Evolutionary conservation across 2,888 invertebrate species (phyloP), one percentile per base, ranked within the genome.

Genomic region (Diabrotica balteata): DNA sequence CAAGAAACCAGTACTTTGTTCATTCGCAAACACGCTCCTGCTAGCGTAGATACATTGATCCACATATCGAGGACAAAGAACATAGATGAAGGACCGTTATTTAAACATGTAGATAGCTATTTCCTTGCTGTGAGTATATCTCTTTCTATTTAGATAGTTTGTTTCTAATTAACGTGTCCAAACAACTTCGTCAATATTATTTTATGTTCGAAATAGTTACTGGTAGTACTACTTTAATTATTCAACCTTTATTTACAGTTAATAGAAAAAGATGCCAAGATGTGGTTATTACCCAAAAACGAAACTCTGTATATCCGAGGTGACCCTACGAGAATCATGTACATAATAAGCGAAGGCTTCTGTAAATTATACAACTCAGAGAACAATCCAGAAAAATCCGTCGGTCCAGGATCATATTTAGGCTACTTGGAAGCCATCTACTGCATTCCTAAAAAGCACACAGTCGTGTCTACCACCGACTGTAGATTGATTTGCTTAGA

Each of bases 341-440:
- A 61, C 42, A 46, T 70, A 11, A 17, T 72, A 45, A 58, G 67
- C 10, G 44, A 54, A 22, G 72, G 72, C 17, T 69, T 44, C 17
- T 72, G 72, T 17, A 46, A 63, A 11, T 17, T 72, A 4, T 70
- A 69, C 50, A 58, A 66, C 52, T 53, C 59, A 46, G 67, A 67
- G 4, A 59, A 67, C 44, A 8, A 8, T 8, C 52, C 67, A 10
- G 64, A 63, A 45, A 54, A 59, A 53, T 67, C 63, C 1, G 54
- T 72, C 4, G 68, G 67, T 17, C 67, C 70, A 8, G 69, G 67
- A 8, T 54, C 44, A 9, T 80, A 84, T 64, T 84, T 86, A 70
- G 87, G 87, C 43, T 82, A 81, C 32, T 71, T 86, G 0, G 87
- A 86, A 81, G 86, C 87, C 86, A 76, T 87, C 1, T 86, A 83